Conservation (phyloP, 2,113 vertebrate species). For the Apodemus speciosus region DNA sequence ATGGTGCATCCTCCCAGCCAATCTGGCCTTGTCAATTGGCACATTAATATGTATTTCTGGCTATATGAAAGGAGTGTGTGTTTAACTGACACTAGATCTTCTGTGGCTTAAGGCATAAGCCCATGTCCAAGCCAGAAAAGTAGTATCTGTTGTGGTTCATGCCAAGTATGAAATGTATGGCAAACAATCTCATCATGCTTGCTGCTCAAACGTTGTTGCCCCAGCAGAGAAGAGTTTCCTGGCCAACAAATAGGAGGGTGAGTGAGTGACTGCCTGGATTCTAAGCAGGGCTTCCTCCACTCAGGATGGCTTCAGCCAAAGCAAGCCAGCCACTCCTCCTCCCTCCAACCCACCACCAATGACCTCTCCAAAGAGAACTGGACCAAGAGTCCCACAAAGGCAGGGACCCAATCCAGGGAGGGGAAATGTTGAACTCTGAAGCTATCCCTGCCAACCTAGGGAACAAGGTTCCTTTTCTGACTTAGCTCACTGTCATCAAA, state of each 20-base stretch:
- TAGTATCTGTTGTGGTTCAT: neutral
- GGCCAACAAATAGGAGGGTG: neutral
- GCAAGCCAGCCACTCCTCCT: neutral
- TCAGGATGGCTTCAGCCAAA: neutral
- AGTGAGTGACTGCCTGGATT: neutral
- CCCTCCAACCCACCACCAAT: neutral
- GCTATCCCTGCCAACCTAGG: neutral
- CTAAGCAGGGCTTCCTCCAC: conserved; percentile 19
- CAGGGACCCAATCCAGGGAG: conserved; percentile 8
- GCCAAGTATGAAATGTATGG: neutral
- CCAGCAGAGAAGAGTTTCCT: neutral
- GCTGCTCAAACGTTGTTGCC: neutral
- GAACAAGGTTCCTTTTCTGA: conserved; percentile 27
- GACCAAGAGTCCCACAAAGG: conserved; percentile 36
- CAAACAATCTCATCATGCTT: neutral
- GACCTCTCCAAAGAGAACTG: conserved; percentile 38
- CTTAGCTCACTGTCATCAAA: neutral
- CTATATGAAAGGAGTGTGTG: neutral
- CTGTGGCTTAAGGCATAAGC: neutral
- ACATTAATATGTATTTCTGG: neutral
- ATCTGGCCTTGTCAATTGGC: neutral
- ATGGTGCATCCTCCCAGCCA: conserved; percentile 6
- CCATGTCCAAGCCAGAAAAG: neutral
- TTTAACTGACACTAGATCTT: neutral
- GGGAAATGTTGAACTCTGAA: neutral